phyloP scores from a whole-genome alignment of 2,888 invertebrate species.

The Aromia moschata region DNA sequence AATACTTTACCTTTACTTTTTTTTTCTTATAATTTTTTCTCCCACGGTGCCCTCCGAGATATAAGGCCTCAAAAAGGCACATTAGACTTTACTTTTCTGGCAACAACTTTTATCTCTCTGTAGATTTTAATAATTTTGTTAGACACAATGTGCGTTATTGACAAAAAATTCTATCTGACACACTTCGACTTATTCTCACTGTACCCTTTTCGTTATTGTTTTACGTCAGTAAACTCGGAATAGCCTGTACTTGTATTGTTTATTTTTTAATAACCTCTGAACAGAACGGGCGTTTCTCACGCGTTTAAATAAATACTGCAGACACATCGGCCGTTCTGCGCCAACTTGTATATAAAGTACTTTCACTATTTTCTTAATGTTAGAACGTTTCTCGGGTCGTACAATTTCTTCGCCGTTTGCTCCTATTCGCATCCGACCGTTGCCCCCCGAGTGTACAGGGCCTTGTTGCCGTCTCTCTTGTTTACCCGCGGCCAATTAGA shows the following conservation, averaged over 20 bases:
- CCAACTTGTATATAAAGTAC: conserved; percentile 1
- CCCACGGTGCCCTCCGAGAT: too few relatives aligned
- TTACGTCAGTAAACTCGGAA: not conserved
- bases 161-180: too few relatives aligned
- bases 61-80: too few relatives aligned
- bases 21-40: too few relatives aligned
- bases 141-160: too few relatives aligned
- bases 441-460: conserved; percentile 3
- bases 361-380: conserved; percentile 16
- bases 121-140: too few relatives aligned
- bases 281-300: conserved; percentile 2
- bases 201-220: conserved; percentile 5
- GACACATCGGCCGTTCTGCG: not conserved
- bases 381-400: not conserved
- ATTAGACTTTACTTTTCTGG: too few relatives aligned
- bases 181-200: too few relatives aligned
- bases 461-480: too few relatives aligned
- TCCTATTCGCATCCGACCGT: conserved; percentile 5
- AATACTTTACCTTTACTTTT: too few relatives aligned
- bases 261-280: not conserved
- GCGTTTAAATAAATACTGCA: not conserved
- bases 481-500: too few relatives aligned
- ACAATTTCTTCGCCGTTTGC: not conserved
- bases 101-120: too few relatives aligned
- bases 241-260: not conserved